A percentile compares a stretch with the other conserved stretches of the same genome.
Evolutionary conservation across 2,113 vertebrate genomes (phyloP).

Genomic region (cattle (Bos taurus)): ARS-UCD2.0 NC_037333.1:374501-375000

Average conservation of each 20-base stretch:
- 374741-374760: neutral
- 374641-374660: neutral
- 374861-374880: neutral
- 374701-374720: neutral
- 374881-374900: neutral
- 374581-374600: neutral
- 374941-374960: neutral
- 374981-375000: neutral
- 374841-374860: fast-evolving
- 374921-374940: neutral
- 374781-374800: neutral
- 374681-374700: neutral
- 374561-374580: neutral
- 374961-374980: neutral
- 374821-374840: neutral
- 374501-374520: neutral
- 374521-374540: neutral
- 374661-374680: neutral
- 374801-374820: neutral
- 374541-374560: neutral
- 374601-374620: neutral
- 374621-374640: neutral
- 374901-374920: neutral
- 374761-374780: neutral
- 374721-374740: neutral